Base-by-base conservation (phyloP, 2,113 vertebrate genomes). In the Rhinogobius similis region DNA sequence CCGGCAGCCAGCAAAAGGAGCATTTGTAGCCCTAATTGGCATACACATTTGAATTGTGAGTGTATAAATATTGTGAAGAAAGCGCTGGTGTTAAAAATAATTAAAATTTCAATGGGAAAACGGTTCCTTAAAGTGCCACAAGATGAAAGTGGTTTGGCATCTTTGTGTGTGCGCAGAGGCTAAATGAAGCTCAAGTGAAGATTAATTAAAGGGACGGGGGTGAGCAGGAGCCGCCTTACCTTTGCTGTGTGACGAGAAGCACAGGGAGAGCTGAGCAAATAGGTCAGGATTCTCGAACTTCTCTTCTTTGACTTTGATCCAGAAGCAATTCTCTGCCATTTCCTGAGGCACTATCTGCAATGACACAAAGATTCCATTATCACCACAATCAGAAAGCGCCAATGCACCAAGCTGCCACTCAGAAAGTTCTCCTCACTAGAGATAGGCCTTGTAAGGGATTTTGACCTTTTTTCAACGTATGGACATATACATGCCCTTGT, bases 251-350 rank as follows among this genome's bases (percentile, higher is more conserved):
- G 96, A 96, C 65, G 96, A 95, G 91, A 99, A 99, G 82, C 86
- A 93, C 79, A 95, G 85, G 0, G 94, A 93, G 89, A 99, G 84
- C 88, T 97, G 95, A 74, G 94, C 92, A 90, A 99, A 95, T 43
- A 99, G 93, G 90, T 98, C 96, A 2, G 94, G 90, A 86, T 92
- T 93, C 90, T 99, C 98, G 87, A 96, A 98, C 85, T 95, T 96
- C 29, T 95, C 95, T 89, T 99, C 98, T 81, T 95, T 96, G 82
- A 95, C 95, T 93, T 97, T 99, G 85, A 99, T 92, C 98, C 98
- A 99, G 91, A 99, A 95, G 89, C 97, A 98, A 89, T 94, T 96
- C 88, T 99, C 95, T 75, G 94, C 90, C 93, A 99, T 95, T 87
- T 99, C 96, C 87, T 92, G 95, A 77, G 97, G 96, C 65, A 97